These are phyloP conservation scores for Hippasteria phrygiana DNA, from an alignment of 53 echinoderm and acorn worm species.

Conservation along the genomic window DNA sequence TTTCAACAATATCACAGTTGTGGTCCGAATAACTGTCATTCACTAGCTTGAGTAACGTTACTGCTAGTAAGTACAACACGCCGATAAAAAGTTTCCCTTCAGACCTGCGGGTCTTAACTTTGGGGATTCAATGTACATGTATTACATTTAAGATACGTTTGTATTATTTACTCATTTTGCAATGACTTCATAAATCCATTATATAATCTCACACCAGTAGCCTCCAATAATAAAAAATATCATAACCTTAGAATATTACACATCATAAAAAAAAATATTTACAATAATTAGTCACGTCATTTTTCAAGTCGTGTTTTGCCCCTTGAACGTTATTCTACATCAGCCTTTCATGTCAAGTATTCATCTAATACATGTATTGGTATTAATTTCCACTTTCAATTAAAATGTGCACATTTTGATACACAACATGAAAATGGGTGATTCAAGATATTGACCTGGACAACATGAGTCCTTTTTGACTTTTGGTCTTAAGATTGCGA, in stretches of 20 bases:
- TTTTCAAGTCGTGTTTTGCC: too few relatives aligned
- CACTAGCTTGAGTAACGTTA: too few relatives aligned
- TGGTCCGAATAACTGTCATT: too few relatives aligned
- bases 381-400: neutral
- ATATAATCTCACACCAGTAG: neutral
- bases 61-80: neutral
- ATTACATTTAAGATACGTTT: neutral
- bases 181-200: neutral
- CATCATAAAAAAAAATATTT: conserved; percentile 48
- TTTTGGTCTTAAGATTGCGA: neutral
- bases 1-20: too few relatives aligned
- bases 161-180: neutral
- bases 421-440: neutral
- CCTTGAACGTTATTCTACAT: conserved; percentile 1
- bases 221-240: conserved; percentile 47
- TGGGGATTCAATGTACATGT: neutral
- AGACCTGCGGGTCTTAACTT: neutral
- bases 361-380: neutral
- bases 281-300: neutral
- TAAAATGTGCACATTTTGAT: neutral
- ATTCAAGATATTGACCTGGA: neutral
- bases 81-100: neutral
- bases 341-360: neutral
- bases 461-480: neutral
- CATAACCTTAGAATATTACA: conserved; percentile 5